Evolutionary conservation across 2,113 vertebrate genomes (phyloP).

Genomic region (Odontophorus gujanensis): DNA sequence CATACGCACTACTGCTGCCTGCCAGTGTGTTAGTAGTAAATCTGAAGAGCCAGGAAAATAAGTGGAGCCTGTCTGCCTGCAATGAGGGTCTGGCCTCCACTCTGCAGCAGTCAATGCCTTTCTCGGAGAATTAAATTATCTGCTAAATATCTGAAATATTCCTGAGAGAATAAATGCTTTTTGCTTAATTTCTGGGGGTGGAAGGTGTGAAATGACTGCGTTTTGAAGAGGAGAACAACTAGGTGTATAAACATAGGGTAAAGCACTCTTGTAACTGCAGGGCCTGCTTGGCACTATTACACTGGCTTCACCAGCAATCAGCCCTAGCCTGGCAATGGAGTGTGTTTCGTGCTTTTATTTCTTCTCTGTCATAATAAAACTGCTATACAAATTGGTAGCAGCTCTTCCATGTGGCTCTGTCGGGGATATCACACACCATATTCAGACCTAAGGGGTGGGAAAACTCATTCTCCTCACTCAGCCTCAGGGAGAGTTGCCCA

Average conservation of each 20-base stretch:
- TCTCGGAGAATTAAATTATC: conserved; percentile 62
- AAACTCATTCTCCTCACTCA: conserved; percentile 36
- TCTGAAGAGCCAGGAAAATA: conserved; percentile 64
- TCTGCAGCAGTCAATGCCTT: conserved; percentile 3
- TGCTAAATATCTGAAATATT: conserved; percentile 62
- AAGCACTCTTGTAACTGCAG: not conserved
- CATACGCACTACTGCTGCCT: conserved; percentile 53
- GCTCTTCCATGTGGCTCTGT: not conserved
- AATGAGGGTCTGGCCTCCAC: conserved; percentile 26
- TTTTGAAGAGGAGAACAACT: not conserved
- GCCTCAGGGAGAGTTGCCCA: not conserved
- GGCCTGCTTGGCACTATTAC: not conserved
- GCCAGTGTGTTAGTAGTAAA: conserved; percentile 67
- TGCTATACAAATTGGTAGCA: not conserved
- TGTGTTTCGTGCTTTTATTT: conserved; percentile 1
- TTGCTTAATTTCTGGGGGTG: conserved; percentile 47
- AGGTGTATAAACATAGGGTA: not conserved
- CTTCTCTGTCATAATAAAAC: not conserved
- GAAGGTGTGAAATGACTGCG: conserved; percentile 1
- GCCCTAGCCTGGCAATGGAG: conserved; percentile 14
- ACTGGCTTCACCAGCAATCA: conserved; percentile 11
- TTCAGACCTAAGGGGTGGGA: not conserved
- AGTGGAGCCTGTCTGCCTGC: conserved; percentile 62
- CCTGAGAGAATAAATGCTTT: conserved; percentile 37
- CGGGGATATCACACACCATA: not conserved